Base-by-base conservation (phyloP, 2,888 invertebrate species). In the Drosophila phalerata region DNA sequence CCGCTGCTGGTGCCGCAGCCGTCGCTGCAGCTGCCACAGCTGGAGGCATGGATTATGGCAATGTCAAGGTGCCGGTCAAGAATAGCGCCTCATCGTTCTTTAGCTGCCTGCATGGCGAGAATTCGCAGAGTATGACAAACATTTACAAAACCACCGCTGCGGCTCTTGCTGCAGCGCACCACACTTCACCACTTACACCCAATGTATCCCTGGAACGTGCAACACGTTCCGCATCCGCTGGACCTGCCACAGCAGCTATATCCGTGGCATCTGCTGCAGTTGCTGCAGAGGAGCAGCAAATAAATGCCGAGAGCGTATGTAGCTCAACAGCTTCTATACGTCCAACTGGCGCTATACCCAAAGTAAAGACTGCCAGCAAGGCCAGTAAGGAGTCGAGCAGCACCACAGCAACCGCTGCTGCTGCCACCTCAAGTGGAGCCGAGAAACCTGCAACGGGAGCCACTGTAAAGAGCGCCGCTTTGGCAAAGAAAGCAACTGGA, bases 71-170 rank as follows among this genome's bases (percentile, higher is more conserved):
- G 48, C 84, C 84, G 0, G 93, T 92, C 0, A 93, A 92, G 64
- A 92, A 92, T 42, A 93, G 92, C 67, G 85, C 90, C 22, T 92
- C 92, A 0, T 92, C 92, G 8, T 92, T 93, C 69, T 93, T 93
- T 62, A 93, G 93, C 62, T 93, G 93, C 37, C 69, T 93, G 57
- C 92, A 92, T 28, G 92, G 93, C 13, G 93, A 93, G 74, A 93
- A 93, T 57, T 92, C 93, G 0, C 93, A 93, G 75, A 93, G 93
- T 42, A 92, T 93, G 93, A 92, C 90, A 13, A 93, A 93, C 52
- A 92, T 93, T 48, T 91, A 92, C 51, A 90, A 92, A 13, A 89
- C 91, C 0, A 85, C 91, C 1, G 81, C 79, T 2, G 79, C 77
- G 8, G 69, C 74, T 1, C 70, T 74, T 8, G 78, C 75, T 17